Evolutionary conservation across 2,888 invertebrate genomes (phyloP), one percentile per base, ranked within the genome.

Genomic region (Oscheius sp.): DNA sequence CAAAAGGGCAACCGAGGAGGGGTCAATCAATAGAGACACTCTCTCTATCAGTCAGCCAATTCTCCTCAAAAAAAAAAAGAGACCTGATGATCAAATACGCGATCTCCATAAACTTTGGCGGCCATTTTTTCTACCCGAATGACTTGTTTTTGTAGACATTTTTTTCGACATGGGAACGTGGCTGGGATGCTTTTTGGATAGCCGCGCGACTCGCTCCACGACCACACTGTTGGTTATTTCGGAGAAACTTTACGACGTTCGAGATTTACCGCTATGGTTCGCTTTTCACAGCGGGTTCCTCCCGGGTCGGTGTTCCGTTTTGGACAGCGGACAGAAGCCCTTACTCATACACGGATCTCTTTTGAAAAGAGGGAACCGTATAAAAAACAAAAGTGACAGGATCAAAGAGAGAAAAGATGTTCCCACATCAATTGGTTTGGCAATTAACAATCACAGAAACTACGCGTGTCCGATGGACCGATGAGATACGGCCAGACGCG

Each of bases 191-290:
- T 58, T 29, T 49, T 49, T 49, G 18, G 49, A 49, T 49, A 49
- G 49, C 58, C 58, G 43, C 43, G 45, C 63, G 63, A 35, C 35
- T 35, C 35, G 35, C 35, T 35, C 35, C n/a, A n/a, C 66, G 66
- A 49, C 64, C 66, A 52, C 52, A 66, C 66, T 66, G 66, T 66
- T 66, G 66, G 66, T 66, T 52, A 66, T 63, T 66, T 66, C 66
- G 66, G 52, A 66, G 35, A 35, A 29, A 52, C 52, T 66, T 52
- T 52, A 52, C 49, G 52, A 66, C 66, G 21, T 29, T 49, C 66
- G 66, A 66, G 66, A 66, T 66, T 66, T 66, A 66, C 66, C 66
- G 66, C 66, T 66, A 66, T 66, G 66, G 66, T 52, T 52, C 49
- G 41, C 25, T 23, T 52, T 52, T 52, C 66, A 49, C 66, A 66